A percentile compares a stretch with the other conserved stretches of the same genome.
Evolutionary conservation across 2,888 invertebrate species (phyloP).

Genomic region (Mythimna ferrago): DNA sequence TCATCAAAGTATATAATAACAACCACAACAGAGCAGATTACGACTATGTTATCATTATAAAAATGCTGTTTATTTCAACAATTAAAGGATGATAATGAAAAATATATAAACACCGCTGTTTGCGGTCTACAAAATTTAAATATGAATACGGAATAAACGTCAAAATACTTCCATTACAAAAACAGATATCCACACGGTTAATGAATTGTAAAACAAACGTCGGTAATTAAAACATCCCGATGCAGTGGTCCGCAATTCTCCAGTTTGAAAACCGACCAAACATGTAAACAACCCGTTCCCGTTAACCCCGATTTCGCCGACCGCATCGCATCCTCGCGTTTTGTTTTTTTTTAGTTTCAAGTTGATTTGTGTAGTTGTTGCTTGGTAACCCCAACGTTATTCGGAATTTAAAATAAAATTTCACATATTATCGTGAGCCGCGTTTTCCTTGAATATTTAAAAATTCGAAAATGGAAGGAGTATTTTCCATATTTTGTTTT

Average conservation of each 20-base stretch:
- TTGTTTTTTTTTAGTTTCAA: conserved; percentile 73
- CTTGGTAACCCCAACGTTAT: conserved; percentile 68
- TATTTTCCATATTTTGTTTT: conserved; percentile 9
- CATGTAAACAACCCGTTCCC: conserved; percentile 82
- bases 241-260: conserved; percentile 69
- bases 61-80: not conserved
- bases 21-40: not conserved
- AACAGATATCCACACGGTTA: conserved; percentile 55
- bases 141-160: conserved; percentile 49
- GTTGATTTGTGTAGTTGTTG: conserved; percentile 79
- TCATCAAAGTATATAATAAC: not conserved
- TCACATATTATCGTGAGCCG: conserved; percentile 28
- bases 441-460: conserved; percentile 41
- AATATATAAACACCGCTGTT: conserved; percentile 7
- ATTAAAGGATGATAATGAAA: conserved; percentile 16
- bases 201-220: conserved; percentile 74
- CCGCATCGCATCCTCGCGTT: conserved; percentile 73
- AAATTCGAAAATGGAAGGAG: conserved; percentile 9
- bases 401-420: conserved; percentile 66
- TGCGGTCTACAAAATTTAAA: conserved; percentile 30
- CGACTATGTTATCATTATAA: not conserved
- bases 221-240: conserved; percentile 75
- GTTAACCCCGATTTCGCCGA: conserved; percentile 79
- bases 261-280: conserved; percentile 73
- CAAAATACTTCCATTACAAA: conserved; percentile 51